phyloP scores from a whole-genome alignment of 23 tunicate species.

The Ciona savignyi region DNA sequence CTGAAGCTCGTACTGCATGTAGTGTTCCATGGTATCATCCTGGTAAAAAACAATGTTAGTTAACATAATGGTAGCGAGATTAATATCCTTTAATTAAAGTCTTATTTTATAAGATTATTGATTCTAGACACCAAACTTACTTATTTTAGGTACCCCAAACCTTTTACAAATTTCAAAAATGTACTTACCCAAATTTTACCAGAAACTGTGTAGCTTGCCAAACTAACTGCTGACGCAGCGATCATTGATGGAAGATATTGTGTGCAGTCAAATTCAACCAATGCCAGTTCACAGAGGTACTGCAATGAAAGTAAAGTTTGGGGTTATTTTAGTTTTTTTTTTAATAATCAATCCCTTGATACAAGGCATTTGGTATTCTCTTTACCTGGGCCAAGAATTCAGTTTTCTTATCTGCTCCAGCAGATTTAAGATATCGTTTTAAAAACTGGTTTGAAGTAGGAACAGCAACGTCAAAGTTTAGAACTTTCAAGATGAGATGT shows the following conservation, averaged over 20 bases:
- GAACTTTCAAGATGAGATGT: slow-evolving; percentile 81
- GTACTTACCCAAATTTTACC: slow-evolving; percentile 88
- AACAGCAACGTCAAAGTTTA: slow-evolving; percentile 74
- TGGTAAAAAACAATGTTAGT: too few species aligned
- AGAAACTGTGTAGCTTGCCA: slow-evolving; percentile 73
- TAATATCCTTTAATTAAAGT: too few species aligned
- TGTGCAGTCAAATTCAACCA: slow-evolving; percentile 61
- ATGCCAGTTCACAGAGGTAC: slow-evolving; percentile 81
- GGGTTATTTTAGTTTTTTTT: too few species aligned
- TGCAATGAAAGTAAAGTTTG: slow-evolving; percentile 22
- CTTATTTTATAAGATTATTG: too few species aligned
- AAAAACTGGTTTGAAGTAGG: slow-evolving; percentile 90
- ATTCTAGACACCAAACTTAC: too few species aligned
- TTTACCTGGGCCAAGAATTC: slow-evolving; percentile 69
- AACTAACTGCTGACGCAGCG: slow-evolving; percentile 73
- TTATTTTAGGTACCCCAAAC: too few species aligned
- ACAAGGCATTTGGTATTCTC: too few species aligned
- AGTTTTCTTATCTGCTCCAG: slow-evolving; percentile 55
- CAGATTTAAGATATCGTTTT: slow-evolving; percentile 62
- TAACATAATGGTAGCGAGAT: too few species aligned
- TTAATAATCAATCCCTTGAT: too few species aligned
- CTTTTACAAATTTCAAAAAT: too few species aligned
- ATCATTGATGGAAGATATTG: slow-evolving; percentile 64
- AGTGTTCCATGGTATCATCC: slow-evolving; percentile 80
- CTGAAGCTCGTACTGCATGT: slow-evolving; percentile 62